Percentiles rank a stretch among this genome's conserved stretches.
Evolutionary conservation across 2,888 invertebrate genomes (phyloP).

Genomic region (Athalia cordata): DNA sequence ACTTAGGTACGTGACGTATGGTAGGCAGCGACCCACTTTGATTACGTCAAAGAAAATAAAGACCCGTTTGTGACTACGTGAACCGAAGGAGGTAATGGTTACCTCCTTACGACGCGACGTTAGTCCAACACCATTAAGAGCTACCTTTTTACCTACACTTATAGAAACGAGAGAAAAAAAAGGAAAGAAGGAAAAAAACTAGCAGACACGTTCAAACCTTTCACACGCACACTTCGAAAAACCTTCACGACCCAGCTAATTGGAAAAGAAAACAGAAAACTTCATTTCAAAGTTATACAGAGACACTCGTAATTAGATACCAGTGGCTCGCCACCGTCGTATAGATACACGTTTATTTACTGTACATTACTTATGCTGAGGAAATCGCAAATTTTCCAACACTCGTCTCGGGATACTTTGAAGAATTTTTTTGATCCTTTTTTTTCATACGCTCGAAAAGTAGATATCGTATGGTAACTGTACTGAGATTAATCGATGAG

Average conservation of each 20-base stretch:
- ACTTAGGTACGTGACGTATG: conserved; percentile 44
- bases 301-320: neutral
- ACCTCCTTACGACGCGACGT: conserved; percentile 2
- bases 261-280: conserved; percentile 1
- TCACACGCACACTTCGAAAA: no score
- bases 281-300: neutral
- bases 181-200: no score
- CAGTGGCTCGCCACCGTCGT: no score
- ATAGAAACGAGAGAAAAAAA: neutral
- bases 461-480: no score
- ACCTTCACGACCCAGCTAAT: neutral
- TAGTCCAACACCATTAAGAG: neutral
- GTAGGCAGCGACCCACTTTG: conserved; percentile 59
- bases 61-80: conserved; percentile 62
- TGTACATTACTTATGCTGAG: neutral
- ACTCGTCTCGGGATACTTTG: no score
- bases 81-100: conserved; percentile 43
- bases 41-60: conserved; percentile 62
- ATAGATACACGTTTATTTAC: neutral
- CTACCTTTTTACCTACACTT: neutral
- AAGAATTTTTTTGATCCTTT: no score
- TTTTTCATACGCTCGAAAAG: no score
- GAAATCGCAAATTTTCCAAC: no score
- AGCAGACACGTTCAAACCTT: no score
- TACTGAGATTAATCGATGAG: no score